Conservation (phyloP, 2,888 invertebrate species). For the Unio pictorum region DNA sequence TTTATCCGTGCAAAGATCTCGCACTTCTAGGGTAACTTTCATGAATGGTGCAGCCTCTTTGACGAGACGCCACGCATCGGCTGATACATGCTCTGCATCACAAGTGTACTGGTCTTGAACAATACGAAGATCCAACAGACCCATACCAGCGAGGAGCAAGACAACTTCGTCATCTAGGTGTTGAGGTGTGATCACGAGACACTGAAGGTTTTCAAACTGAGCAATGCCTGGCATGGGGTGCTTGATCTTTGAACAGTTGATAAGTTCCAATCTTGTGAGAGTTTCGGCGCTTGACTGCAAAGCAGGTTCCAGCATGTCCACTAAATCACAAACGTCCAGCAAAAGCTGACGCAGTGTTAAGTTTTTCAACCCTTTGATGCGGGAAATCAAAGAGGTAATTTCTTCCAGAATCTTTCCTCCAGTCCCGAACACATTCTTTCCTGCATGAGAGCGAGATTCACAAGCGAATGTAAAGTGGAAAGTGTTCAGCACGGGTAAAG, state of each 20-base stretch:
- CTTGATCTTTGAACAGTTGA: slow-evolving; percentile 82
- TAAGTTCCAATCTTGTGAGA: slow-evolving; percentile 78
- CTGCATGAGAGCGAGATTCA: slow-evolving; percentile 57
- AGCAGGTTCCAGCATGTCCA: slow-evolving; percentile 82
- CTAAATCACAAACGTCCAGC: slow-evolving; percentile 79
- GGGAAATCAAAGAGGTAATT: slow-evolving; percentile 77
- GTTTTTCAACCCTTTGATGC: slow-evolving; percentile 77
- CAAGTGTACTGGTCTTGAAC: slow-evolving; percentile 78
- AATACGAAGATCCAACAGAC: slow-evolving; percentile 80
- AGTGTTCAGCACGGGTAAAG: slow-evolving; percentile 56
- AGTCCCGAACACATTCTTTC: slow-evolving; percentile 80
- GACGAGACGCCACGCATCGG: slow-evolving; percentile 74
- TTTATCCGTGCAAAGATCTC: slow-evolving; percentile 70
- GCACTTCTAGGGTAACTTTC: slow-evolving; percentile 81
- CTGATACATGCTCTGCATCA: slow-evolving; percentile 54
- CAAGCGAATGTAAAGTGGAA: slow-evolving; percentile 82
- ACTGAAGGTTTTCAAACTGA: slow-evolving; percentile 82
- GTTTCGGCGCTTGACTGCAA: slow-evolving; percentile 76
- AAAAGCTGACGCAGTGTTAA: slow-evolving; percentile 83
- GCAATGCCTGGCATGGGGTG: slow-evolving; percentile 83
- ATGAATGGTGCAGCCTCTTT: slow-evolving; percentile 77
- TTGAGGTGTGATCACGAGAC: slow-evolving; percentile 74
- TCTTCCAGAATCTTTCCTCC: slow-evolving; percentile 75
- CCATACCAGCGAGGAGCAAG: slow-evolving; percentile 78
- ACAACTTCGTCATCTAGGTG: slow-evolving; percentile 83